A percentile compares a stretch with the other conserved stretches of the same genome.
phyloP scores from a whole-genome alignment of 1,140 invertebrate genomes.

The Zaprionus taronus region DNA sequence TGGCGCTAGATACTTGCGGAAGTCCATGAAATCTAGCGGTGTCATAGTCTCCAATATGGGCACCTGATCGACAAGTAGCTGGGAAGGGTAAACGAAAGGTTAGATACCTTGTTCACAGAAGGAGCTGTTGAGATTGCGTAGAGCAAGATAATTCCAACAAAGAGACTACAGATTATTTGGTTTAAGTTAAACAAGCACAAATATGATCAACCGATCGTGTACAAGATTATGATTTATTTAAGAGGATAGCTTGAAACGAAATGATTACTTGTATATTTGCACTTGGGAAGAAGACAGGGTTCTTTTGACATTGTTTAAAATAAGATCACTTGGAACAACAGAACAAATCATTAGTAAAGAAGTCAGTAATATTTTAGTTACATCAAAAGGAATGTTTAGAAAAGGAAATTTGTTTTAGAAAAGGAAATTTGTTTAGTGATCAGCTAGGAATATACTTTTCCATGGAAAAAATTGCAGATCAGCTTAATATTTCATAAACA shows the following conservation, averaged over 20 bases:
- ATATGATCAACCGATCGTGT: neutral
- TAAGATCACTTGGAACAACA: too few species aligned
- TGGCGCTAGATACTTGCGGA: slow-evolving; percentile 94
- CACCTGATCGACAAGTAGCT: slow-evolving; percentile 98
- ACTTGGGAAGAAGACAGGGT: too few species aligned
- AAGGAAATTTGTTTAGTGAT: neutral
- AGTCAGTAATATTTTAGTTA: too few species aligned
- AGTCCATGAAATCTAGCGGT: slow-evolving; percentile 98
- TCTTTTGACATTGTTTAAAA: too few species aligned
- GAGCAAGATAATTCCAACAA: too few species aligned
- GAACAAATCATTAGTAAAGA: too few species aligned
- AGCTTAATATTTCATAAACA: neutral
- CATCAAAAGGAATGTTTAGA: too few species aligned
- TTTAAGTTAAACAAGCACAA: neutral
- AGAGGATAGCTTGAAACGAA: too few species aligned
- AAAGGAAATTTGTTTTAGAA: neutral
- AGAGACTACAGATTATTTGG: too few species aligned
- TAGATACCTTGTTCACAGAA: neutral
- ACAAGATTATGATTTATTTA: neutral
- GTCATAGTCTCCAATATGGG: slow-evolving; percentile 99
- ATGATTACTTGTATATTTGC: too few species aligned
- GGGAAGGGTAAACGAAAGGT: neutral
- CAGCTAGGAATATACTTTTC: too few species aligned
- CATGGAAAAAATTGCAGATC: neutral
- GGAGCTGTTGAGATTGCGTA: too few species aligned